A percentile compares a stretch with the other conserved stretches of the same genome.
Conservation (phyloP, 2,797 vertebrate genomes). For the Poeciliopsis infans region DNA sequence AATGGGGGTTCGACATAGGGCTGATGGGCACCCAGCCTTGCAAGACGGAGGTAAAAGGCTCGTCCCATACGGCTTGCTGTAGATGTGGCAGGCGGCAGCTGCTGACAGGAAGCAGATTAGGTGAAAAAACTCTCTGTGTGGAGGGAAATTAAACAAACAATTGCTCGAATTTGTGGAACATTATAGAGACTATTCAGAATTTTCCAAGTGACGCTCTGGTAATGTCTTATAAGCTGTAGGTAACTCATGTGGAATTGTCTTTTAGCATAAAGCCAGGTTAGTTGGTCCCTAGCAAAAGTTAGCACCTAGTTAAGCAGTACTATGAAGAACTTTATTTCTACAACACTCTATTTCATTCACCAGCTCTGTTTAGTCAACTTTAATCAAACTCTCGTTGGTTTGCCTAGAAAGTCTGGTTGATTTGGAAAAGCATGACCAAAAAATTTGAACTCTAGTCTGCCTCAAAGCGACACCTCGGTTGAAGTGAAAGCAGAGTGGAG, state of each 20-base stretch:
- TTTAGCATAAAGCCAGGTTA: neutral
- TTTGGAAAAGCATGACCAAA: no score
- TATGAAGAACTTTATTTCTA: neutral
- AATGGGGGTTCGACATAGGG: constrained; percentile 60
- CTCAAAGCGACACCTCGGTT: no score
- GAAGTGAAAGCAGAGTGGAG: no score
- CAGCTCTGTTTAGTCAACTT: no score
- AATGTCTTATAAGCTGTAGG: neutral
- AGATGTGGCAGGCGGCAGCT: constrained; percentile 32
- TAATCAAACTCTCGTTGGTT: no score
- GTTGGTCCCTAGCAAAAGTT: neutral
- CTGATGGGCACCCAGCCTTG: constrained; percentile 57
- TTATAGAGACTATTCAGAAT: neutral
- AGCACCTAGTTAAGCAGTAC: neutral
- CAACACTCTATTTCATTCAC: no score
- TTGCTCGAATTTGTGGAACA: neutral
- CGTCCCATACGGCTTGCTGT: constrained; percentile 18
- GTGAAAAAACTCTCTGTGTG: neutral
- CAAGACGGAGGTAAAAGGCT: constrained; percentile 41
- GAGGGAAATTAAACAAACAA: neutral
- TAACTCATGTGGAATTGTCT: neutral
- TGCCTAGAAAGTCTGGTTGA: no score
- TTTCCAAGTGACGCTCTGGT: neutral
- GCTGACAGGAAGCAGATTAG: constrained; percentile 16
- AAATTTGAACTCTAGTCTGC: no score